phyloP scores from a whole-genome alignment of 2,888 invertebrate genomes.

The Lagria hirta region DNA sequence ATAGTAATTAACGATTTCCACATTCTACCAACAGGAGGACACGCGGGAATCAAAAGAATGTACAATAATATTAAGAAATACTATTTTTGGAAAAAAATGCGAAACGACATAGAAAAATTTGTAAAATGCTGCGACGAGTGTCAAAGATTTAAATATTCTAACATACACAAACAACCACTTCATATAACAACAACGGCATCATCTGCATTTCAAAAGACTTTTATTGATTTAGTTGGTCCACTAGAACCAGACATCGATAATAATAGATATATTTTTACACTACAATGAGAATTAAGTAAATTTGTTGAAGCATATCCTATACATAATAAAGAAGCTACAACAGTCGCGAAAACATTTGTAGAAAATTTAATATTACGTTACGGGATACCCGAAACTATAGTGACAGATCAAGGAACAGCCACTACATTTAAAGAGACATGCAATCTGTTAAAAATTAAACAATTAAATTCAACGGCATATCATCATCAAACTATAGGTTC shows the following conservation, averaged over 20 bases:
- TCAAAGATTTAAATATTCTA: background rate
- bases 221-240: slow-evolving; percentile 16
- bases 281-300: slow-evolving; percentile 13
- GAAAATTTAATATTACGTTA: slow-evolving; percentile 26
- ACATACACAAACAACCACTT: slow-evolving; percentile 10
- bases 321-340: slow-evolving; percentile 20
- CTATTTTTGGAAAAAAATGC: background rate
- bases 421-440: slow-evolving; percentile 6
- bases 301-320: slow-evolving; percentile 23
- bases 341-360: slow-evolving; percentile 24
- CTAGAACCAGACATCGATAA: slow-evolving; percentile 14
- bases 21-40: background rate
- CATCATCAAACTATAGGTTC: slow-evolving; percentile 22
- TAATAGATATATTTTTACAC: slow-evolving; percentile 1
- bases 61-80: background rate
- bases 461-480: slow-evolving; percentile 6
- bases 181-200: slow-evolving; percentile 22
- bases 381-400: slow-evolving; percentile 19
- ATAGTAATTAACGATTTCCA: slow-evolving; percentile 2
- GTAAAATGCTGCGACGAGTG: slow-evolving; percentile 4
- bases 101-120: background rate
- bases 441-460: background rate
- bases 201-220: slow-evolving; percentile 23
- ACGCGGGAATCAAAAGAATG: background rate
- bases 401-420: slow-evolving; percentile 18